These are phyloP conservation scores for Hystrix brachyura DNA, from an alignment of 2,113 vertebrate species.

Conservation along the genomic window DNA sequence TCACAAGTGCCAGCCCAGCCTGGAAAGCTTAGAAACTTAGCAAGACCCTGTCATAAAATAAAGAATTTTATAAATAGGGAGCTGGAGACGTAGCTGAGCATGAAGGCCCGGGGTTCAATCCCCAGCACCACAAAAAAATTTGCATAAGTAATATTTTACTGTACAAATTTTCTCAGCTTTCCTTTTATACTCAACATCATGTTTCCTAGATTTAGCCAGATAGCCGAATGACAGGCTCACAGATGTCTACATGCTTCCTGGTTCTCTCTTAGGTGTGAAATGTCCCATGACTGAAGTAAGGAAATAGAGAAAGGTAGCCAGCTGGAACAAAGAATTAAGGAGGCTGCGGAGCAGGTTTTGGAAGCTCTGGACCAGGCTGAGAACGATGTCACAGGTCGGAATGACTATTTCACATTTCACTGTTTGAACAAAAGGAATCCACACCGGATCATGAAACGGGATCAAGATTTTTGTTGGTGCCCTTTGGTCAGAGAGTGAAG, in stretches of 20 bases:
- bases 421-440: background rate
- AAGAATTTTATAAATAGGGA: background rate
- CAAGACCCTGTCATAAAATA: background rate
- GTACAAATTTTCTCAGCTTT: background rate
- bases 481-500: background rate
- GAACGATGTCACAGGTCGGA: background rate
- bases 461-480: background rate
- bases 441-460: background rate
- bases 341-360: too few species aligned
- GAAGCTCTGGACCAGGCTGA: background rate
- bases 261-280: slow-evolving; percentile 15
- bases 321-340: background rate
- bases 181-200: background rate
- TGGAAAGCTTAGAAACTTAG: background rate
- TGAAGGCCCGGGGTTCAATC: background rate
- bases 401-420: background rate
- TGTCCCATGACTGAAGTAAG: background rate
- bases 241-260: background rate
- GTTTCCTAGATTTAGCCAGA: background rate
- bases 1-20: background rate
- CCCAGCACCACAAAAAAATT: background rate
- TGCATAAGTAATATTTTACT: background rate
- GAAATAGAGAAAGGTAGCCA: background rate
- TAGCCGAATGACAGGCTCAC: background rate
- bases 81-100: background rate